Percentiles rank a stretch among this genome's conserved stretches.
phyloP scores from a whole-genome alignment of 1,140 invertebrate species.

The Nasonia longicornis region DNA sequence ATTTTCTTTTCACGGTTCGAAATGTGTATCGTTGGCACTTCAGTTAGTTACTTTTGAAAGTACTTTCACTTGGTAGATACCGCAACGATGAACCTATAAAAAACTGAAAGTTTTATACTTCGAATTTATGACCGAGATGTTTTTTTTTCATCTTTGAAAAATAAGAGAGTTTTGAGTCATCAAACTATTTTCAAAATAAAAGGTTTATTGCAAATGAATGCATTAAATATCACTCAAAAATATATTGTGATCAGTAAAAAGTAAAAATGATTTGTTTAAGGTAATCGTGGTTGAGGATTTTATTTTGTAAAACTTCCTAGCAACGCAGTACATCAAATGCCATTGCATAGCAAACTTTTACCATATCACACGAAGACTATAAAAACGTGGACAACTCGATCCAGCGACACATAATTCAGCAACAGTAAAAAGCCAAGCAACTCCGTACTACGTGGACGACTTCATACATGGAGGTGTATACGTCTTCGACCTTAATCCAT shows the following conservation, averaged over 20 bases:
- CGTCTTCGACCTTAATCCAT: too few relatives aligned
- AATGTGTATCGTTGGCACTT: neutral
- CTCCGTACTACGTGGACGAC: neutral
- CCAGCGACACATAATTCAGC: too few relatives aligned
- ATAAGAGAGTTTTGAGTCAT: neutral
- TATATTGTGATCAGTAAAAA: too few relatives aligned
- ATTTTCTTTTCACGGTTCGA: neutral
- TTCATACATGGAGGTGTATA: neutral
- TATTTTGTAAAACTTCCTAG: too few relatives aligned
- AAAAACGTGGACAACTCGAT: too few relatives aligned
- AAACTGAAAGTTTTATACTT: slow-evolving; percentile 15
- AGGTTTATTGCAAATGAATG: neutral
- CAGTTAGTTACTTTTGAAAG: slow-evolving; percentile 1
- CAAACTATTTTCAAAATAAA: neutral
- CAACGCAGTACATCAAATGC: too few relatives aligned
- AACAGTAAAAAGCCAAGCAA: too few relatives aligned
- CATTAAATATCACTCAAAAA: too few relatives aligned
- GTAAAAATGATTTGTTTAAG: too few relatives aligned
- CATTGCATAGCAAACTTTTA: too few relatives aligned
- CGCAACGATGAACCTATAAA: slow-evolving; percentile 4
- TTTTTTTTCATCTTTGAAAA: neutral
- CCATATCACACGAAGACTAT: too few relatives aligned
- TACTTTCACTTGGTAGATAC: neutral
- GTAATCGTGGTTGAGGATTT: too few relatives aligned
- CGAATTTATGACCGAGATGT: neutral